Conservation (phyloP, 1,140 invertebrate species). For the Panagrolaimus sp. region DNA sequence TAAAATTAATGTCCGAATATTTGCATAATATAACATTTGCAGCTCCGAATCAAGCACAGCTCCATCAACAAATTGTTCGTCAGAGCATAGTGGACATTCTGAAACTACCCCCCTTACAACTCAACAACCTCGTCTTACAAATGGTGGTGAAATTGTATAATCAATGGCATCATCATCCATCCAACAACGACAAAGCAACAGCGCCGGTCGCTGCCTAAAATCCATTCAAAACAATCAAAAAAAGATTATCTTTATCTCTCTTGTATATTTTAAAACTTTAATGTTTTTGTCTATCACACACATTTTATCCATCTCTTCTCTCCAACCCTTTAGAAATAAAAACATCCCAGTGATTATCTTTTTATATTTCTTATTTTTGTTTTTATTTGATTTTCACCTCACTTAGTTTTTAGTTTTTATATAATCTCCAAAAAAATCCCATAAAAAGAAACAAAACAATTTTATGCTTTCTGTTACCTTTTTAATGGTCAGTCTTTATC, state of each 20-base stretch:
- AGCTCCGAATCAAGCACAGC: constrained; percentile 8
- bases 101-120: constrained; percentile 5
- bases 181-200: not conserved
- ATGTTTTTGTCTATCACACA: not conserved
- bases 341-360: not conserved
- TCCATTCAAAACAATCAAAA: too few species aligned
- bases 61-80: not conserved
- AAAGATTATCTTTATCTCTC: too few species aligned
- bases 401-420: constrained; percentile 15
- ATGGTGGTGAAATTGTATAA: too few species aligned
- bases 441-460: too few species aligned
- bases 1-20: too few species aligned
- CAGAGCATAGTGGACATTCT: constrained; percentile 1
- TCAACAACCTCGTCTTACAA: too few species aligned
- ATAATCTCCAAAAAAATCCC: too few species aligned
- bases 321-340: too few species aligned
- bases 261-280: too few species aligned
- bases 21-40: too few species aligned
- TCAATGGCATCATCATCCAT: too few species aligned
- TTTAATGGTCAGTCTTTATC: not conserved
- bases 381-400: constrained; percentile 13
- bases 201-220: constrained; percentile 4
- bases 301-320: too few species aligned
- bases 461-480: not conserved
- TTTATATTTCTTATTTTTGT: not conserved